Base-by-base conservation (phyloP, 2,888 invertebrate genomes). In the Ichneumon xanthorius region DNA sequence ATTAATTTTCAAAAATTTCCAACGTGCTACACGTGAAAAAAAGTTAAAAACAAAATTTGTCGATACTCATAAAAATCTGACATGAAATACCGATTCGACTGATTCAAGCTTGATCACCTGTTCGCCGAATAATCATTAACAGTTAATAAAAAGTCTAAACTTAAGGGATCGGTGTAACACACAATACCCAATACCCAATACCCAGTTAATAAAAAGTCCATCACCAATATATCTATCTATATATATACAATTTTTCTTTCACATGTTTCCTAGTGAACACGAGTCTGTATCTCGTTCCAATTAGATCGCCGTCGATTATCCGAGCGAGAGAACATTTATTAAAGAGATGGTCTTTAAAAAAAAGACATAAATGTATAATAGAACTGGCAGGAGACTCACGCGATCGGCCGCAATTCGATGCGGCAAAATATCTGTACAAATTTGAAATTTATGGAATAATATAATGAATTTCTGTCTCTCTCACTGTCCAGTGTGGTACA, bases 1-100 rank as follows among this genome's bases (percentile, higher is more conserved):
- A 50, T 30, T 11, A 19, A 67, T 45, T 45, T 11, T n/a, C 16
- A n/a, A 50, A 50, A 70, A 45, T 11, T 22, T 58, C 6, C 19
- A 19, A 19, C 53, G 19, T 7, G 53, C 53, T n/a, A 19, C 7
- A 19, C 53, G 53, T 55, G 11, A 55, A 1, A 22, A 55, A 55
- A 55, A 9, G 9, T 33, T 16, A 33, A 30, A 37, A 5, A 37
- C 5, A 33, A 6, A 37, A 37, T 37, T 37, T 7, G 7, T 37
- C 6, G 37, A 5, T 37, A 37, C 6, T 37, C 37, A 37, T 37
- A 0, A 55, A 26, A 61, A 61, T 30, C 30, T 30, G 26, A 61
- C 30, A 30, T 26, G 16, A 30, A 67, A 14, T 26, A 26, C 33
- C 63, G 33, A 67, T 77, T 77, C 67, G 67, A 40, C 68, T 53